Percentiles rank a stretch among this genome's conserved stretches.
Evolutionary conservation across 2,888 invertebrate genomes (phyloP).

Genomic region (Lobophora halterata): DNA sequence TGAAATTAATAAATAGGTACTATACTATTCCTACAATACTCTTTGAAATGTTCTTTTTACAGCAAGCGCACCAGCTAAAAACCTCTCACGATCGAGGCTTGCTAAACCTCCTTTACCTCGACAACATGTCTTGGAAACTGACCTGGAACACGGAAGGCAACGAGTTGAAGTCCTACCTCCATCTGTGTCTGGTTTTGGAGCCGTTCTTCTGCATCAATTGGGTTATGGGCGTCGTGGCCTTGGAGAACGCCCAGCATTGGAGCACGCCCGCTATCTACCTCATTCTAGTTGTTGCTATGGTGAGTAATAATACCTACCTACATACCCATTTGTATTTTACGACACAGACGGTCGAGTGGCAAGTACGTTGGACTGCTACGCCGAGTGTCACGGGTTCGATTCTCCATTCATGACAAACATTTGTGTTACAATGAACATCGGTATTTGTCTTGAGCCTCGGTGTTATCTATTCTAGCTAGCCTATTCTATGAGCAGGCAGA

Average conservation of each 20-base stretch:
- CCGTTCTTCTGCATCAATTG: constrained; percentile 87
- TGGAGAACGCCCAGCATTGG: constrained; percentile 84
- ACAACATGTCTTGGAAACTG: constrained; percentile 73
- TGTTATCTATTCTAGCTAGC: too few relatives aligned
- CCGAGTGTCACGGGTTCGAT: too few relatives aligned
- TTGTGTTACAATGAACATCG: too few relatives aligned
- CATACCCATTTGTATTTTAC: too few relatives aligned
- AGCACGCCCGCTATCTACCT: constrained; percentile 82
- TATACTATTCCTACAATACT: too few relatives aligned
- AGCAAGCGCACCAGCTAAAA: constrained; percentile 43
- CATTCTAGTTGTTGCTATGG: constrained; percentile 80
- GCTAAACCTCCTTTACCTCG: constrained; percentile 66
- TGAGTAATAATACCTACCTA: too few relatives aligned
- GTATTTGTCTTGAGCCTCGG: too few relatives aligned
- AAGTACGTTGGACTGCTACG: too few relatives aligned
- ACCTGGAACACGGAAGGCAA: constrained; percentile 75
- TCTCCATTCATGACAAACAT: too few relatives aligned
- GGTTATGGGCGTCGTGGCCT: constrained; percentile 87
- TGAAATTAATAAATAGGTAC: too few relatives aligned
- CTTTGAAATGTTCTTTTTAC: constrained; percentile 1
- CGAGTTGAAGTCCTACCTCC: constrained; percentile 81
- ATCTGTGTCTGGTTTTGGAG: constrained; percentile 84
- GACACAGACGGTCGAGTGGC: too few relatives aligned
- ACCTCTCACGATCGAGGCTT: constrained; percentile 57
- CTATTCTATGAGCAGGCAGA: too few relatives aligned